These are phyloP conservation scores for Nephrotoma flavescens DNA, from an alignment of 2,888 invertebrate genomes.

Conservation along the genomic window DNA sequence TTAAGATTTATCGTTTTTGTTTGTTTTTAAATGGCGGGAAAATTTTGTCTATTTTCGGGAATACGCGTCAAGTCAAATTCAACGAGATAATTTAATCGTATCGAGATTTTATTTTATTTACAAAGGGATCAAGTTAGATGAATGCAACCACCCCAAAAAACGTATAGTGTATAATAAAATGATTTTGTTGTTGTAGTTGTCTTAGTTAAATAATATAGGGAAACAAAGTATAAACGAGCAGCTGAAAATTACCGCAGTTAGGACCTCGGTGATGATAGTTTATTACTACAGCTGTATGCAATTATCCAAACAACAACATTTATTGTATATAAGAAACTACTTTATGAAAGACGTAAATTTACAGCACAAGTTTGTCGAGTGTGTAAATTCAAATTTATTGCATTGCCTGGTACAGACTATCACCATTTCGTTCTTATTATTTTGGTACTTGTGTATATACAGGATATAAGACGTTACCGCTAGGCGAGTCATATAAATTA, in stretches of 20 bases:
- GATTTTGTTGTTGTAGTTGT: not conserved
- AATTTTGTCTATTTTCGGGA: not conserved
- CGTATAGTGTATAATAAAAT: not conserved
- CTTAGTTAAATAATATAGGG: not conserved
- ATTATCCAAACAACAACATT: not conserved
- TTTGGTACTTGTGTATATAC: too few relatives aligned
- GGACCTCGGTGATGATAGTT: not conserved
- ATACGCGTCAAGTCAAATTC: not conserved
- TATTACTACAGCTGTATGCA: not conserved
- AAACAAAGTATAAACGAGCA: not conserved
- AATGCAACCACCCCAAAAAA: not conserved
- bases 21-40: not conserved
- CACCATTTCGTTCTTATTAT: not conserved
- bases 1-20: not conserved
- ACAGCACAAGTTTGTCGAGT: not conserved
- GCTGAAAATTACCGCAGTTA: not conserved
- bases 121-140: not conserved
- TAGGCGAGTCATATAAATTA: not conserved
- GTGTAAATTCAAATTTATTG: not conserved
- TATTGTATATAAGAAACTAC: not conserved
- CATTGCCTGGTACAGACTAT: not conserved
- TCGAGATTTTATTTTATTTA: not conserved
- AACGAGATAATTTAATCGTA: not conserved
- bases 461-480: not conserved
- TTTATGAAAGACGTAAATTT: not conserved